phyloP scores from a whole-genome alignment of 1,140 invertebrate genomes.

The Neelides sp. region DNA sequence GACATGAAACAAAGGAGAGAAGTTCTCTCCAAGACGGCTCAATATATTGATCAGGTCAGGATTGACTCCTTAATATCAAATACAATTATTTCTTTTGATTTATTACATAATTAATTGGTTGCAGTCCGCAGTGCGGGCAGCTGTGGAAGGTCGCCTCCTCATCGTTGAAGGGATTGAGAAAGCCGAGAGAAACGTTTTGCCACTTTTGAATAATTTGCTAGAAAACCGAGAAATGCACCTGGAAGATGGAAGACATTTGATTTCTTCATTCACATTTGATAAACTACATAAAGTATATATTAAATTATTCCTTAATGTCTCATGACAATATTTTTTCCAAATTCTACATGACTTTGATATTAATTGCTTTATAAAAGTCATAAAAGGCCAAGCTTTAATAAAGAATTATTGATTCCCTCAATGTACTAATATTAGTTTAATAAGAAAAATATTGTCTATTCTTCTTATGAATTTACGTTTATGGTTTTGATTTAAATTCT shows the following conservation, averaged over 20 bases:
- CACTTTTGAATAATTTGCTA: constrained; percentile 93
- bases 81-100: not conserved
- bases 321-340: no score
- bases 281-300: constrained; percentile 71
- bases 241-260: constrained; percentile 88
- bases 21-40: constrained; percentile 70
- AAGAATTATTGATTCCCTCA: no score
- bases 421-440: no score
- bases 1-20: constrained; percentile 92
- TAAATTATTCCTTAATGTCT: no score
- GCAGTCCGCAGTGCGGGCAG: constrained; percentile 79
- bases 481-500: constrained; percentile 6
- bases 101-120: constrained; percentile 11
- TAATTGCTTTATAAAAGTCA: no score
- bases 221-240: constrained; percentile 98
- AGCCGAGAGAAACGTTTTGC: constrained; percentile 90
- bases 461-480: not conserved
- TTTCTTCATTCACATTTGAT: constrained; percentile 77
- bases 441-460: not conserved
- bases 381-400: no score
- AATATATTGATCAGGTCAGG: constrained; percentile 80
- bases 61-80: not conserved
- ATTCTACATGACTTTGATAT: no score
- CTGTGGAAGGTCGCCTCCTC: constrained; percentile 71
- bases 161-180: constrained; percentile 96